Evolutionary conservation across 2,888 invertebrate species (phyloP).

Genomic region (Gryllus longicercus): DNA sequence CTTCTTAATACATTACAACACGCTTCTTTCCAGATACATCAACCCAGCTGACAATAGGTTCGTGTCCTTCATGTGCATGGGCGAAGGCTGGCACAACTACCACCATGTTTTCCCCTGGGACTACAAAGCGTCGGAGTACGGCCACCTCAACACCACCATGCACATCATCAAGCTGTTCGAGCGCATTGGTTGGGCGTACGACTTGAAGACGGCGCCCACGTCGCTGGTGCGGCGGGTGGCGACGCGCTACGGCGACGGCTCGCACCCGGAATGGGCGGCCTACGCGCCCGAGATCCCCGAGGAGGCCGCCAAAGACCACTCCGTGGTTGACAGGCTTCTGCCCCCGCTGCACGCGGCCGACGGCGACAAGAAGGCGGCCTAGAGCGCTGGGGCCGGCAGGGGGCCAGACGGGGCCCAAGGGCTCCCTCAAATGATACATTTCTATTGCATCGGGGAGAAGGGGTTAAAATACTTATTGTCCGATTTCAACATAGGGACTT

Average conservation of each 20-base stretch:
- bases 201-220: slow-evolving; percentile 63
- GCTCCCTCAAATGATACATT: too few species aligned
- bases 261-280: slow-evolving; percentile 42
- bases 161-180: slow-evolving; percentile 66
- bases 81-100: slow-evolving; percentile 56
- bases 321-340: background rate
- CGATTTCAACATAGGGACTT: too few species aligned
- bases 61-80: slow-evolving; percentile 43
- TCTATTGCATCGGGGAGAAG: too few species aligned
- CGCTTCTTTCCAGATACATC: slow-evolving; percentile 33
- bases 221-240: slow-evolving; percentile 53
- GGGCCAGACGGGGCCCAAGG: too few species aligned
- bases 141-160: slow-evolving; percentile 62
- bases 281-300: background rate
- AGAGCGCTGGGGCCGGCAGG: too few species aligned
- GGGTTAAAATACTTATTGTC: too few species aligned
- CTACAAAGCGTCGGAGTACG: slow-evolving; percentile 65
- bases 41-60: slow-evolving; percentile 40
- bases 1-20: too few species aligned
- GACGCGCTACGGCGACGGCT: slow-evolving; percentile 59
- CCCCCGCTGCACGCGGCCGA: too few species aligned
- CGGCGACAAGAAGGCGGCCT: too few species aligned
- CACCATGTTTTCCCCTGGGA: slow-evolving; percentile 64
- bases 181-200: slow-evolving; percentile 75
- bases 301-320: background rate